Evolutionary conservation across 2,113 vertebrate genomes (phyloP).

Genomic region (Thinocorus orbignyianus): DNA sequence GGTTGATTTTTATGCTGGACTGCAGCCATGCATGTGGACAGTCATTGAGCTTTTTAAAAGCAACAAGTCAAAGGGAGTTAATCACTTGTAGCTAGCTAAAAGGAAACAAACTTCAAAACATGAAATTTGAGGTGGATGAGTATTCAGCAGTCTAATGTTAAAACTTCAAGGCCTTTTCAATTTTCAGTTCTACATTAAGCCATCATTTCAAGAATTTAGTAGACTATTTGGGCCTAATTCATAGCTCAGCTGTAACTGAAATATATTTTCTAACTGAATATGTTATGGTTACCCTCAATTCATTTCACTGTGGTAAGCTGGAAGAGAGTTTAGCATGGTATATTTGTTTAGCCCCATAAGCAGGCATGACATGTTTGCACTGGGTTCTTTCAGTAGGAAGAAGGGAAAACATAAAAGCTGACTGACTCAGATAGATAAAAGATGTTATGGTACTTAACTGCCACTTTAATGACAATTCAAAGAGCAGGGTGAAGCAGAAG

Average conservation of each 20-base stretch:
- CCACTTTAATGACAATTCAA: neutral
- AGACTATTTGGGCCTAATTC: neutral
- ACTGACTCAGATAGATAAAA: neutral
- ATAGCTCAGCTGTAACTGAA: neutral
- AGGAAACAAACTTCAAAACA: neutral
- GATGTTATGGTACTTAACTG: neutral
- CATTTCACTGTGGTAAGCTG: neutral
- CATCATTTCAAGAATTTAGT: neutral
- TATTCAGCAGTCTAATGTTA: neutral
- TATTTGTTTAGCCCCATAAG: neutral
- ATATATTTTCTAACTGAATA: neutral
- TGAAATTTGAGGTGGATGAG: neutral
- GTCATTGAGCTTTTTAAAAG: neutral
- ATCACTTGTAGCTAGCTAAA: neutral
- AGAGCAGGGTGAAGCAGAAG: neutral
- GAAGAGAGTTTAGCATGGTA: neutral
- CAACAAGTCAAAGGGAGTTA: neutral
- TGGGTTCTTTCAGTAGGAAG: neutral
- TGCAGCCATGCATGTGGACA: neutral
- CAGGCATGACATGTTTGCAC: neutral
- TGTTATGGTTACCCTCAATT: neutral
- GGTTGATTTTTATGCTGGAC: neutral
- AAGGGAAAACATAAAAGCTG: neutral
- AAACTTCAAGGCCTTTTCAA: neutral
- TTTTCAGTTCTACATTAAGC: neutral